Evolutionary conservation across 2,888 invertebrate genomes (phyloP).

Genomic region (Plutella xylostella): DNA sequence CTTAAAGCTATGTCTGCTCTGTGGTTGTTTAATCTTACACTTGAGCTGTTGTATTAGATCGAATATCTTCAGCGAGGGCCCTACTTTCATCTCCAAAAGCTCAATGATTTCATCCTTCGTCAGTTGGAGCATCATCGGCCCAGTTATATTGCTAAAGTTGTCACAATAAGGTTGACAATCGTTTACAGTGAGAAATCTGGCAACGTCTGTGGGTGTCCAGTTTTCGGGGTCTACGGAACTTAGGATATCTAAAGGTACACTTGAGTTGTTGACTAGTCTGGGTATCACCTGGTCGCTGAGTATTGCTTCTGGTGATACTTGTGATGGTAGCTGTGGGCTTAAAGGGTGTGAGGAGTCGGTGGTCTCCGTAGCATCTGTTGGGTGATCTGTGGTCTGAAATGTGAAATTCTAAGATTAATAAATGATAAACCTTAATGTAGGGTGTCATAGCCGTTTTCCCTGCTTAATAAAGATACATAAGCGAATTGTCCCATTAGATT

Average conservation of each 20-base stretch:
- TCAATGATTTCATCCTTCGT: constrained; percentile 92
- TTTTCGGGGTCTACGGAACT: constrained; percentile 60
- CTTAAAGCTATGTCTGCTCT: constrained; percentile 56
- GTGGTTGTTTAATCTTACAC: constrained; percentile 83
- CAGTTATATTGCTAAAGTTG: constrained; percentile 79
- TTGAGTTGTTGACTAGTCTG: constrained; percentile 69
- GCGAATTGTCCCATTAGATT: too few relatives aligned
- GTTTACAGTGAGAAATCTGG: constrained; percentile 89
- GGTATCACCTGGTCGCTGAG: constrained; percentile 72
- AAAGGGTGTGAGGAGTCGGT: neutral
- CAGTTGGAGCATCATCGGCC: constrained; percentile 81
- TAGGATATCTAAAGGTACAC: constrained; percentile 57
- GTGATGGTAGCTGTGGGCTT: constrained; percentile 5
- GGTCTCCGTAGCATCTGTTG: constrained; percentile 15
- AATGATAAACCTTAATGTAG: too few relatives aligned
- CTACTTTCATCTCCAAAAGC: constrained; percentile 92
- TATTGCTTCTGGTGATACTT: constrained; percentile 2
- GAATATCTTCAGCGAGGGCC: constrained; percentile 92
- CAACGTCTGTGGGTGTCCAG: constrained; percentile 88
- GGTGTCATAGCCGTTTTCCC: too few relatives aligned
- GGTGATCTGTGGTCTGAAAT: constrained; percentile 28
- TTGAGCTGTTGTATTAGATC: constrained; percentile 93
- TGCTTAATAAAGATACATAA: too few relatives aligned
- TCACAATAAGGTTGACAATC: constrained; percentile 82
- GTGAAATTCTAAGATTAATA: neutral